Conservation (phyloP, 2,797 vertebrate species). For the Acipenser transmontanus region DNA sequence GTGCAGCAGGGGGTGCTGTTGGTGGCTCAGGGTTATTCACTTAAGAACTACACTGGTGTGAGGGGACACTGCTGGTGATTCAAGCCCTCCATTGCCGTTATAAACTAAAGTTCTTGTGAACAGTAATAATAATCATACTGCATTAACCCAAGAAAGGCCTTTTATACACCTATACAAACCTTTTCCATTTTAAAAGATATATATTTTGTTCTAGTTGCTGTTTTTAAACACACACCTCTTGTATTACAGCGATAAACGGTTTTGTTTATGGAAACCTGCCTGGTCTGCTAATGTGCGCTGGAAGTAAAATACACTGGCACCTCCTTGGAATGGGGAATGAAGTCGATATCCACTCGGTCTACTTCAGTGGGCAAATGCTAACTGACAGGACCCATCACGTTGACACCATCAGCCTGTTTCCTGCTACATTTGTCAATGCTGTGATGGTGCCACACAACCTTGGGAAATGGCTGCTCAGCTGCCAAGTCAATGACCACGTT, state of each 20-base stretch:
- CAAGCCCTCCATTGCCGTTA: too few species aligned
- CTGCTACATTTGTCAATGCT: conserved; percentile 72
- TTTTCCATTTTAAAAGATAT: too few species aligned
- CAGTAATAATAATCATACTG: too few species aligned
- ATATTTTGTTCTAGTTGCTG: conserved; percentile 30
- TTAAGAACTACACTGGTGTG: too few species aligned
- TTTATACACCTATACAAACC: too few species aligned
- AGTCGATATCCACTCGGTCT: conserved; percentile 86
- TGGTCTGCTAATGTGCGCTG: conserved; percentile 80
- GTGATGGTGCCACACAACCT: conserved; percentile 74
- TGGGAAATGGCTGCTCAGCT: conserved; percentile 85
- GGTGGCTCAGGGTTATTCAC: too few species aligned
- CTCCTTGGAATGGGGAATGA: conserved; percentile 88
- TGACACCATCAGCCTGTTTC: conserved; percentile 83
- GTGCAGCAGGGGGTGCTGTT: too few species aligned
- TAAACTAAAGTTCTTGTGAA: too few species aligned
- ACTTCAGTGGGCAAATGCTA: conserved; percentile 86
- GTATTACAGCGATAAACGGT: conserved; percentile 79
- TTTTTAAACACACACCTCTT: too few species aligned
- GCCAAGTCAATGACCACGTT: conserved; percentile 86
- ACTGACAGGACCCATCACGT: conserved; percentile 65
- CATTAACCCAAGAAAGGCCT: too few species aligned
- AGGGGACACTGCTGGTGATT: too few species aligned
- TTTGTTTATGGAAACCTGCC: conserved; percentile 84
- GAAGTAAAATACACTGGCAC: conserved; percentile 84